Evolutionary conservation across 2,113 vertebrate genomes (phyloP).

Genomic region (Microtus montanus): DNA sequence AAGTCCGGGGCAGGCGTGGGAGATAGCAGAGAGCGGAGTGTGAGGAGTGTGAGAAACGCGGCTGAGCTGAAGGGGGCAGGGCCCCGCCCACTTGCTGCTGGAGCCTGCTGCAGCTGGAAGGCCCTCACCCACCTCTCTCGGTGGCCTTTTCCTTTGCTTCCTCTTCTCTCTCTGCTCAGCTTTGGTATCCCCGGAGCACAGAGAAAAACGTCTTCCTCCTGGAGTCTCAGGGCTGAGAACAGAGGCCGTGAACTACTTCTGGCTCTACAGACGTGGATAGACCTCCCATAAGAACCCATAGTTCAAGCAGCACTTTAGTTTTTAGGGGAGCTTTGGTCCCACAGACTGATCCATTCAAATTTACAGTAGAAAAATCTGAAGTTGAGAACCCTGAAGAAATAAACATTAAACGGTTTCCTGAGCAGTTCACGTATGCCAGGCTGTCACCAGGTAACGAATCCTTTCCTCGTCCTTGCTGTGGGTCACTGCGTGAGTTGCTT

Average conservation of each 20-base stretch:
- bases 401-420: not conserved
- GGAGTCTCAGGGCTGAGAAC: not conserved
- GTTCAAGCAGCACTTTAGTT: not conserved
- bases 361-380: not conserved
- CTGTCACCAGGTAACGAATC: not conserved
- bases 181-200: not conserved
- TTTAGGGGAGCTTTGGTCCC: not conserved
- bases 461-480: not conserved
- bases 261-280: not conserved
- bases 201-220: not conserved
- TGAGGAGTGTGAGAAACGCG: not conserved
- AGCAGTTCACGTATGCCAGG: not conserved
- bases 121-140: not conserved
- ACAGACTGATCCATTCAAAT: too few species aligned
- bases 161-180: not conserved
- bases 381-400: too few species aligned
- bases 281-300: not conserved
- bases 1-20: not conserved
- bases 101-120: too few species aligned
- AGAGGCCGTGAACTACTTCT: not conserved
- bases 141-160: not conserved
- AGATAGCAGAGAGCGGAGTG: not conserved
- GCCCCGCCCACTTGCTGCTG: not conserved
- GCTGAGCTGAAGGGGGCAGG: not conserved
- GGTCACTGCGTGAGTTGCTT: not conserved